Conservation (phyloP, 2,113 vertebrate species). For the Vulpes lagopus region DNA sequence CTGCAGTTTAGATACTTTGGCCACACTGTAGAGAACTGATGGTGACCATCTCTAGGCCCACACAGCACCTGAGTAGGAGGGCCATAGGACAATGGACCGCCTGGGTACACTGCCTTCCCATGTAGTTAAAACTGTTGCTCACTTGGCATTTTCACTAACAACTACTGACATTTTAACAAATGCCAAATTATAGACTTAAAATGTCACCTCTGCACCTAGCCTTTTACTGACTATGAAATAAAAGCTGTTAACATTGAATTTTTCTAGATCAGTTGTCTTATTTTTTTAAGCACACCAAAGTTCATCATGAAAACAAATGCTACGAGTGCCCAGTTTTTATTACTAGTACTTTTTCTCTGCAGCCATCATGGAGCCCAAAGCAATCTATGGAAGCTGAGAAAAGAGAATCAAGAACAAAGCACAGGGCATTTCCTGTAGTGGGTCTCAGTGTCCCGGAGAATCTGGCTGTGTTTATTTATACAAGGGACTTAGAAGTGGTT, state of each 20-base stretch:
- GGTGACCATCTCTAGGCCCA: neutral
- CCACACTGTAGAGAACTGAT: neutral
- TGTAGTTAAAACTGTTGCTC: neutral
- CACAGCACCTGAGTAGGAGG: neutral
- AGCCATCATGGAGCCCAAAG: neutral
- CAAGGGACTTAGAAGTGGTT: neutral
- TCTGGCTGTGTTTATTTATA: neutral
- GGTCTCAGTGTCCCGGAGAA: neutral
- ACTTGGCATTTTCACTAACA: neutral
- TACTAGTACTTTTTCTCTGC: neutral
- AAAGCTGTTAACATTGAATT: neutral
- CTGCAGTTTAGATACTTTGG: neutral
- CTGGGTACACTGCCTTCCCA: no score
- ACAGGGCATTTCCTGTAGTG: neutral
- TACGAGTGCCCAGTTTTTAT: no score
- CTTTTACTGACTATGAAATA: neutral
- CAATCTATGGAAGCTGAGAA: accelerated
- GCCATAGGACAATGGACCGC: neutral
- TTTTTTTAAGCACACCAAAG: neutral
- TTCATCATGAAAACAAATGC: neutral
- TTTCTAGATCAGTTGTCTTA: neutral
- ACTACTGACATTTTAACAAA: neutral
- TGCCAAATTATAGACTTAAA: neutral
- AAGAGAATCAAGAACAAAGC: neutral
- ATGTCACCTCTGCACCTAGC: neutral